A percentile compares a stretch with the other conserved stretches of the same genome.
phyloP scores from a whole-genome alignment of 2,113 vertebrate species.

The Pteruthius melanotis region DNA sequence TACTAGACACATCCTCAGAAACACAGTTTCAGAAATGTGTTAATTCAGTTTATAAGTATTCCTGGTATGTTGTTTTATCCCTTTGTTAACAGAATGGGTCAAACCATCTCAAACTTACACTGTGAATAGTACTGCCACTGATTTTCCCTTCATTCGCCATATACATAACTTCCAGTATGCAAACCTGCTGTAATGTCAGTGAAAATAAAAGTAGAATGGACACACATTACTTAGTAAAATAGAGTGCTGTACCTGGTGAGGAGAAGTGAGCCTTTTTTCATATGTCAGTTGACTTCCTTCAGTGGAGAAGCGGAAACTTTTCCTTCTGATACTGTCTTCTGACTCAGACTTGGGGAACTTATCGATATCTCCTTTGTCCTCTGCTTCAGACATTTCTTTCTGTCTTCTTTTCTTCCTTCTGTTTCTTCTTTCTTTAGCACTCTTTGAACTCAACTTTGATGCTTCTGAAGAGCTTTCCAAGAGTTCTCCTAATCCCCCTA shows the following conservation, averaged over 20 bases:
- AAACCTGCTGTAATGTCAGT: neutral
- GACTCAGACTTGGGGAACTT: conserved; percentile 84
- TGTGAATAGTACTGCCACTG: neutral
- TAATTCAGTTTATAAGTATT: neutral
- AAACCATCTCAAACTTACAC: neutral
- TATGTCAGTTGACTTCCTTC: conserved; percentile 83
- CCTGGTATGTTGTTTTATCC: neutral
- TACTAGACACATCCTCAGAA: neutral
- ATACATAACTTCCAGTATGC: neutral
- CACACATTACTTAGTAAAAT: neutral
- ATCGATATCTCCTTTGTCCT: conserved; percentile 74
- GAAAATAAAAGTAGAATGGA: neutral
- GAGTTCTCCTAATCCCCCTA: conserved; percentile 77
- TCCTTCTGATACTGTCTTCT: conserved; percentile 83
- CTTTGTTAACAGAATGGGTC: neutral
- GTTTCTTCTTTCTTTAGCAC: conserved; percentile 95
- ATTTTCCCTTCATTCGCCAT: neutral
- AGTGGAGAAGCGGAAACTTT: conserved; percentile 79
- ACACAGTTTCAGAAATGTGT: neutral
- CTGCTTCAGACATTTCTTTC: conserved; percentile 75
- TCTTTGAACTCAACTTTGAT: conserved; percentile 96
- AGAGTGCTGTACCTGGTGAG: conserved; percentile 83
- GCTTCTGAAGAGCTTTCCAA: conserved; percentile 87
- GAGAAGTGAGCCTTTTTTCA: conserved; percentile 84
- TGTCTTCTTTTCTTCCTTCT: conserved; percentile 85